These are phyloP conservation scores for Ceratina japonica DNA, from an alignment of 1,140 invertebrate species.

Conservation along the genomic window DNA sequence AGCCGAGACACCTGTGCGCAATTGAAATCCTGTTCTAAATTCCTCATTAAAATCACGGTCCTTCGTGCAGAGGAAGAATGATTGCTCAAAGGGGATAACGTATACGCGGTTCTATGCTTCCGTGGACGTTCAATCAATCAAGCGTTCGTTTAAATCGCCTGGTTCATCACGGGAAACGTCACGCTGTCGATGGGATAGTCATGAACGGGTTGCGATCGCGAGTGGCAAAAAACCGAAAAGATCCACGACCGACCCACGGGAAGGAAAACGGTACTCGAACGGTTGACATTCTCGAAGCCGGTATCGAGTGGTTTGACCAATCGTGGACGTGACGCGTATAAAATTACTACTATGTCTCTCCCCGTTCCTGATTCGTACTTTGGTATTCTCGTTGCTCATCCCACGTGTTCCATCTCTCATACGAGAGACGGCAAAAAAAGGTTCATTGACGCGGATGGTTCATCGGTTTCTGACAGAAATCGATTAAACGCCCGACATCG, in stretches of 20 bases:
- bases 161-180: conserved; percentile 14
- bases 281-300: conserved; percentile 70
- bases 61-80: background rate
- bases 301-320: conserved; percentile 63
- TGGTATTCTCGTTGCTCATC: background rate
- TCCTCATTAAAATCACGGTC: background rate
- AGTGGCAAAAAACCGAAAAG: conserved; percentile 47
- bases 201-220: conserved; percentile 10
- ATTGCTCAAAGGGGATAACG: background rate
- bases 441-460: conserved; percentile 41
- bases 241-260: conserved; percentile 51
- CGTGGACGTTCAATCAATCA: background rate
- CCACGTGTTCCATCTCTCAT: conserved; percentile 9
- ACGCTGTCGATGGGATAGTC: conserved; percentile 22
- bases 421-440: conserved; percentile 32
- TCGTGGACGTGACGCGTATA: conserved; percentile 65
- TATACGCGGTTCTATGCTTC: background rate
- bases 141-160: background rate
- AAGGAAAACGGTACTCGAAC: conserved; percentile 69
- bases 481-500: conserved; percentile 1
- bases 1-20: conserved; percentile 53
- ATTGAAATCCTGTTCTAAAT: background rate
- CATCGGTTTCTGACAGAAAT: background rate
- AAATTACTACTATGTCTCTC: conserved; percentile 56
- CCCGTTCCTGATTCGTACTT: conserved; percentile 18